phyloP scores from a whole-genome alignment of 1,140 invertebrate species.

The Formica exsecta region DNA sequence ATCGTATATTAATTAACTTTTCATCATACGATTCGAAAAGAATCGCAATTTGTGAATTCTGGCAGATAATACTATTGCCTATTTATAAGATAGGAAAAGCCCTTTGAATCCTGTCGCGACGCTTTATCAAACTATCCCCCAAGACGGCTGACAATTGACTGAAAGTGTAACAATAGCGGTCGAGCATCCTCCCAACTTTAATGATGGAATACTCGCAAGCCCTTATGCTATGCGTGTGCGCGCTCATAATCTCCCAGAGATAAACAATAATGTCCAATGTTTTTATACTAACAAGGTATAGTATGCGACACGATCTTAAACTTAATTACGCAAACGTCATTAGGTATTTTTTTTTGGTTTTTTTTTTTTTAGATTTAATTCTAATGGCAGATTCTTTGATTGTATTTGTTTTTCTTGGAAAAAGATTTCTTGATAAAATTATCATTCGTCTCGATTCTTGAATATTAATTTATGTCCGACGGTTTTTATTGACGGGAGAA shows the following conservation, averaged over 20 bases:
- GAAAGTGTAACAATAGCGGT: conserved; percentile 20
- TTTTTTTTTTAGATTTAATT: not conserved
- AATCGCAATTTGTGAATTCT: not conserved
- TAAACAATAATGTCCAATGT: conserved; percentile 51
- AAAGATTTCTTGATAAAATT: not conserved
- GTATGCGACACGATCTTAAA: conserved; percentile 10
- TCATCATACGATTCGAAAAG: not conserved
- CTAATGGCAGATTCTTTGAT: not conserved
- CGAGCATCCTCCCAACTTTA: conserved; percentile 63
- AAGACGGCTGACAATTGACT: conserved; percentile 66
- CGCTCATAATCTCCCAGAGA: conserved; percentile 61
- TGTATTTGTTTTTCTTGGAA: not conserved
- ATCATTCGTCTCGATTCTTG: not conserved
- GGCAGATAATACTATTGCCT: not conserved
- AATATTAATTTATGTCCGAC: not conserved
- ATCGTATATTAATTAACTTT: not conserved
- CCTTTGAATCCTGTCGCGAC: not conserved
- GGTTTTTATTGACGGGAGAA: conserved; percentile 13
- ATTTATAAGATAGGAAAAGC: not conserved
- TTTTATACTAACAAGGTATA: conserved; percentile 8
- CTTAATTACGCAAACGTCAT: not conserved
- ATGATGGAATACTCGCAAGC: conserved; percentile 28
- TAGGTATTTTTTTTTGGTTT: not conserved
- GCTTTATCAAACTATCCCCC: conserved; percentile 28
- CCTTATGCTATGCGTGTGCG: conserved; percentile 16